Evolutionary conservation across 2,797 vertebrate species (phyloP).

Genomic region (Orestias chungarensis): DNA sequence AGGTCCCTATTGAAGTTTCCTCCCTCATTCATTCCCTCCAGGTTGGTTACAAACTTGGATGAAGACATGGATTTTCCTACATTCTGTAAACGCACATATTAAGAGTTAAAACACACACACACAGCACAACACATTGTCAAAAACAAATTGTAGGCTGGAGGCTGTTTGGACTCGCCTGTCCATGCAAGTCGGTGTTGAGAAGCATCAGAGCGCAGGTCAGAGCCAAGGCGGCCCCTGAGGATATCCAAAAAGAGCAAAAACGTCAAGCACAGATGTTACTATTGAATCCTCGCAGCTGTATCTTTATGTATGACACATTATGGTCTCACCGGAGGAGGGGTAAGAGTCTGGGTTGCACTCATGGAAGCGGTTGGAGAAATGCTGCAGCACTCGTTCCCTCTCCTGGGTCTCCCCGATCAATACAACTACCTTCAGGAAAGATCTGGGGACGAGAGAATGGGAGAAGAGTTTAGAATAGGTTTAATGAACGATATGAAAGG

Average conservation of each 20-base stretch:
- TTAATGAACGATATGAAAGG: not conserved
- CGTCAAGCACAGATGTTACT: constrained; percentile 4
- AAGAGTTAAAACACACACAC: not conserved
- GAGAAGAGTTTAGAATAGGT: not conserved
- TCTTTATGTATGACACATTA: constrained; percentile 1
- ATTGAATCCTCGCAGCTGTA: not conserved
- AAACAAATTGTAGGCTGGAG: not conserved
- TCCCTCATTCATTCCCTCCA: constrained; percentile 86
- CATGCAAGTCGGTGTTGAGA: constrained; percentile 92
- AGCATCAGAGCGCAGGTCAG: constrained; percentile 94
- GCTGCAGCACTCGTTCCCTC: constrained; percentile 88
- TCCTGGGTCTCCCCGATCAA: constrained; percentile 93
- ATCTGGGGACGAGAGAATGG: constrained; percentile 60
- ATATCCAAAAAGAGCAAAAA: constrained; percentile 1
- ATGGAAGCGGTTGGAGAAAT: constrained; percentile 86
- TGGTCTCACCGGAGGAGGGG: constrained; percentile 77
- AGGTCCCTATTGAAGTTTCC: constrained; percentile 86
- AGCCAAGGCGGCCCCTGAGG: constrained; percentile 83
- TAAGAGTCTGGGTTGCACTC: constrained; percentile 83
- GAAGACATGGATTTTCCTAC: constrained; percentile 89
- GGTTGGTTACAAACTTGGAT: constrained; percentile 87
- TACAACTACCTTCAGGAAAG: constrained; percentile 88
- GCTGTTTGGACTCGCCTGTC: constrained; percentile 70
- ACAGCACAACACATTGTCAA: not conserved
- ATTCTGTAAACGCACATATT: constrained; percentile 75